These are phyloP conservation scores for Drosophila watanabei DNA, from an alignment of 1,140 invertebrate species.

Conservation along the genomic window DNA sequence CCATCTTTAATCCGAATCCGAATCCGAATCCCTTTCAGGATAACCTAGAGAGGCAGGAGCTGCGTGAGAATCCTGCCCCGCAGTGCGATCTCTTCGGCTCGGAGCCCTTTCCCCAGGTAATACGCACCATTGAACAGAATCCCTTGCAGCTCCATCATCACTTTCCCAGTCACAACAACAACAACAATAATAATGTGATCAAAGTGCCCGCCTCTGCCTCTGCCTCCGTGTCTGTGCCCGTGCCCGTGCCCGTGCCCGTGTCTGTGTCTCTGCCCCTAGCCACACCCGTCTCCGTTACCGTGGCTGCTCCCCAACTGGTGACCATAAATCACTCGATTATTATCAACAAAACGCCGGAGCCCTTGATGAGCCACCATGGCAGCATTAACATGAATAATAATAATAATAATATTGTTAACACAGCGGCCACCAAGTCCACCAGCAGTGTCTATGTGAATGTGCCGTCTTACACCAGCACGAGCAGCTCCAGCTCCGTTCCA, in stretches of 20 bases:
- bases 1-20: constrained; percentile 85
- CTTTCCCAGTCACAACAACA: constrained; percentile 58
- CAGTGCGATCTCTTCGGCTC: constrained; percentile 87
- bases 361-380: constrained; percentile 44
- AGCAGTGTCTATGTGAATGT: constrained; percentile 79
- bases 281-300: constrained; percentile 33
- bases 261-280: constrained; percentile 26
- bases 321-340: constrained; percentile 85
- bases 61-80: not conserved
- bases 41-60: constrained; percentile 26
- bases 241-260: constrained; percentile 18
- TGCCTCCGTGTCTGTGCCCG: constrained; percentile 18
- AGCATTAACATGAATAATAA: constrained; percentile 28
- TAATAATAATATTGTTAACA: constrained; percentile 26
- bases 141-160: constrained; percentile 65
- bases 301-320: constrained; percentile 63
- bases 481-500: constrained; percentile 19
- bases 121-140: constrained; percentile 66
- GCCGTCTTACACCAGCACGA: constrained; percentile 45
- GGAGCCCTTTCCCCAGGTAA: constrained; percentile 87
- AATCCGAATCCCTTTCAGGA: constrained; percentile 84
- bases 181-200: constrained; percentile 61
- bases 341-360: constrained; percentile 82
- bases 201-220: constrained; percentile 49
- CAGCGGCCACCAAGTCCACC: constrained; percentile 35